Conservation (phyloP, 2,888 invertebrate genomes). For the Liodrosophila aerea region DNA sequence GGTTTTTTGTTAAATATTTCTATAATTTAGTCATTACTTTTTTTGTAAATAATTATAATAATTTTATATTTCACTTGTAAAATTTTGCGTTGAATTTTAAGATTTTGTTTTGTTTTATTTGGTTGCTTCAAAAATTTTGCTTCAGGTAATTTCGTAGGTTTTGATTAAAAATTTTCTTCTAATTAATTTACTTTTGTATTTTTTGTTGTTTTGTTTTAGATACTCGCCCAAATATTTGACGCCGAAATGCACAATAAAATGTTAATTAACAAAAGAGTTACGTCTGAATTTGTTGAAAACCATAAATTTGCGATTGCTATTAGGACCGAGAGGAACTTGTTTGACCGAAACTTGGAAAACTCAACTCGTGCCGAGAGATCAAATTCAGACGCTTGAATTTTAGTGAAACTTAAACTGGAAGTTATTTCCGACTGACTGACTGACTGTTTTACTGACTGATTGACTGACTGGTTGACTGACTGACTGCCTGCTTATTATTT, state of each 20-base stretch:
- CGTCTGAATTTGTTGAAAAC: constrained; percentile 78
- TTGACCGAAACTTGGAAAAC: constrained; percentile 66
- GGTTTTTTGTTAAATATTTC: constrained; percentile 29
- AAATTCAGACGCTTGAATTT: constrained; percentile 80
- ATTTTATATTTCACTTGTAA: constrained; percentile 68
- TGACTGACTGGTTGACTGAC: constrained; percentile 40
- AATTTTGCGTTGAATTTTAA: constrained; percentile 58
- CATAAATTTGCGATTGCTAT: constrained; percentile 51
- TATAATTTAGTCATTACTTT: constrained; percentile 30
- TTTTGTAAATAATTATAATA: constrained; percentile 71
- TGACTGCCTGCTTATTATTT: constrained; percentile 50
- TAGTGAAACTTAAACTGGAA: constrained; percentile 57
- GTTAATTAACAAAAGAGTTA: constrained; percentile 65
- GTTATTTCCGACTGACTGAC: constrained; percentile 34
- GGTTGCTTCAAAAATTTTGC: constrained; percentile 57
- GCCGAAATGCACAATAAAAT: constrained; percentile 68
- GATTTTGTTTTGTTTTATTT: constrained; percentile 43
- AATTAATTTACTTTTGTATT: constrained; percentile 39
- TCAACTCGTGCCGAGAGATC: constrained; percentile 63
- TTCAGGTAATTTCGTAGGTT: constrained; percentile 82
- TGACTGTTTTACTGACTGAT: constrained; percentile 39
- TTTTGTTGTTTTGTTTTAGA: constrained; percentile 10
- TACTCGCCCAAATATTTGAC: constrained; percentile 47
- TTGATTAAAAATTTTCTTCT: constrained; percentile 55
- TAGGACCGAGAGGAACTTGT: constrained; percentile 62